A percentile compares a stretch with the other conserved stretches of the same genome.
Evolutionary conservation across 2,888 invertebrate genomes (phyloP).

Genomic region (Agrochola litura): DNA sequence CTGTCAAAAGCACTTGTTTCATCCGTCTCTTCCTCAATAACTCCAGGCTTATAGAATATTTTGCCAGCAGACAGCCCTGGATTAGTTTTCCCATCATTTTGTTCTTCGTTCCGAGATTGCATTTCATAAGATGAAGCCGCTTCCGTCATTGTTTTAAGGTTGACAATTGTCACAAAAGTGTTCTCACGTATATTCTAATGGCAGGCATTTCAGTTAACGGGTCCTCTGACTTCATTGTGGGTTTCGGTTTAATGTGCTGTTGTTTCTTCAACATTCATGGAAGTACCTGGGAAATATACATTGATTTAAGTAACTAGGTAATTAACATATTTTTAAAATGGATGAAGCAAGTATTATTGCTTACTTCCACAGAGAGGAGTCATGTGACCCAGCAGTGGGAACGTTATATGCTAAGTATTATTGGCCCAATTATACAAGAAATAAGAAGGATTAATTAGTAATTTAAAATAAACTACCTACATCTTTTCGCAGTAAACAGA

Average conservation of each 20-base stretch:
- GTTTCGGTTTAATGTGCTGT: constrained; percentile 29
- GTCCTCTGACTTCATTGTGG: constrained; percentile 53
- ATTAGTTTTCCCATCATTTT: constrained; percentile 73
- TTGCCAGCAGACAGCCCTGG: constrained; percentile 82
- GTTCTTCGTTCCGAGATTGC: constrained; percentile 79
- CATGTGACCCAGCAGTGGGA: no score
- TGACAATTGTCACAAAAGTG: constrained; percentile 75
- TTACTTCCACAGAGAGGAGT: no score
- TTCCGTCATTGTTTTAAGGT: constrained; percentile 74
- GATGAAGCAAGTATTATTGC: neutral
- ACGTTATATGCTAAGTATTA: neutral
- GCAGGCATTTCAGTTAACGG: constrained; percentile 60
- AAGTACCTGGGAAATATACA: constrained; percentile 47
- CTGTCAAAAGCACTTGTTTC: constrained; percentile 88
- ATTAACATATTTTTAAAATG: neutral
- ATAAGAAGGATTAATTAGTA: neutral
- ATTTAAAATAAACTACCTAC: neutral
- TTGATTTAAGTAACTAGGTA: neutral
- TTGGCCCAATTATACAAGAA: neutral
- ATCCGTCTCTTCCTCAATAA: constrained; percentile 86
- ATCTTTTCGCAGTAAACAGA: neutral
- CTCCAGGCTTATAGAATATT: constrained; percentile 88
- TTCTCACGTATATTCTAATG: constrained; percentile 66
- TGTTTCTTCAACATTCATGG: constrained; percentile 32
- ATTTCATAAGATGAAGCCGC: constrained; percentile 82